phyloP scores from a whole-genome alignment of 2,797 vertebrate genomes.

The Eulemur coronatus region DNA sequence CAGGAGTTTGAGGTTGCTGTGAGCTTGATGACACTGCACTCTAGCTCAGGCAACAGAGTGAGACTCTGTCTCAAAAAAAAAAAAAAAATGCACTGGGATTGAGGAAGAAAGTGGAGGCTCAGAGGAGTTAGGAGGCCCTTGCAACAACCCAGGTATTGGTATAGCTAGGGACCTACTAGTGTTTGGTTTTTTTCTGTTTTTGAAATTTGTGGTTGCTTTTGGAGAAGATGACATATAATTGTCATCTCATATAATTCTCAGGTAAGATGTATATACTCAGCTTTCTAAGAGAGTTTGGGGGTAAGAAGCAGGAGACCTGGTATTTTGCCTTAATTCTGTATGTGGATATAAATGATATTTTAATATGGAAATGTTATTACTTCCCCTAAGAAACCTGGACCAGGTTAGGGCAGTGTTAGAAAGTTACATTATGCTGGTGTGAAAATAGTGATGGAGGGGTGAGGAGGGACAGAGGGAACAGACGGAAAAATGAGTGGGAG shows the following conservation, averaged over 20 bases:
- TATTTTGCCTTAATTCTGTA: conserved; percentile 27
- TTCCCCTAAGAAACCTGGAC: background rate
- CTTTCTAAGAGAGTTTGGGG: conserved; percentile 19
- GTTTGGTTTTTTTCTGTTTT: background rate
- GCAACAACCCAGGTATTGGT: background rate
- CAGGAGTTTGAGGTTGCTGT: too few relatives aligned
- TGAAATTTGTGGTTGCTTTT: conserved; percentile 13
- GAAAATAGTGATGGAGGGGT: background rate
- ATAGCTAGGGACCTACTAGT: background rate
- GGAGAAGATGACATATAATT: conserved; percentile 1
- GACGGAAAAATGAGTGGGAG: background rate
- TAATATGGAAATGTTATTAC: background rate
- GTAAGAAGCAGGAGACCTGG: background rate
- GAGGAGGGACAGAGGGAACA: background rate
- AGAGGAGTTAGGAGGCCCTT: background rate
- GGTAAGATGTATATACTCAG: background rate
- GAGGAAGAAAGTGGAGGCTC: background rate
- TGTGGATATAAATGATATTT: conserved; percentile 14
- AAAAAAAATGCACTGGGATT: background rate
- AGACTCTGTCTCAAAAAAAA: too few relatives aligned
- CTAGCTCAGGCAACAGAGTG: too few relatives aligned
- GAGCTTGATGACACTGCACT: too few relatives aligned
- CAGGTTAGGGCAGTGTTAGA: background rate
- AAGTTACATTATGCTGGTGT: background rate
- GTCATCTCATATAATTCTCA: background rate